Evolutionary conservation across 2,888 invertebrate genomes (phyloP), one percentile per base, ranked within the genome.

Genomic region (Camptogramma bilineatum): DNA sequence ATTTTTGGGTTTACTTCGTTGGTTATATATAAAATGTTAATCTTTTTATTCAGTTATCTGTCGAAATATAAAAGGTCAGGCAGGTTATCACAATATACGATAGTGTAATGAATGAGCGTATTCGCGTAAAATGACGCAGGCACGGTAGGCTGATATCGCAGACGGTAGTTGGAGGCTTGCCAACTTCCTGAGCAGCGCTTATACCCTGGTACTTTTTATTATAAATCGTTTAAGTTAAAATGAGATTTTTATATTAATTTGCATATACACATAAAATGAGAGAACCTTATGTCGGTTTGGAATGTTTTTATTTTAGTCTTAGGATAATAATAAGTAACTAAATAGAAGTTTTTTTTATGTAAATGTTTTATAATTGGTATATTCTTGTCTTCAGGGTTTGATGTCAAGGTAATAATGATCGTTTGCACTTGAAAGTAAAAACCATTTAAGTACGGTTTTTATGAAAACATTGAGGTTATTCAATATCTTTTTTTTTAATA

Each of bases 31-130:
- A 28, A 28, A 28, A 28, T 28, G 28, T 28, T 28, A 7, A 28
- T 28, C 4, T 17, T 52, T 19, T 52, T 19, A 8, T 52, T 16
- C 16, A 50, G 18, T 50, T 4, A 39, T 53, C 68, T 75, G 80
- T 76, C 74, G 66, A 75, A 79, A 70, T 61, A 69, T 19, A 42
- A 28, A 28, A 69, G 56, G 53, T 56, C 64, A 61, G 50, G 50
- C 42, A 42, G 55, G 60, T 18, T 31, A 54, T 47, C 18, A 31
- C 28, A 59, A n/a, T 52, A 31, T 28, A 18, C 19, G 47, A 52
- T 62, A 58, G 50, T 51, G 72, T 75, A 78, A 73, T 77, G 76
- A 77, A 79, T 77, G 76, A 74, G 73, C 71, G 73, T 73, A 71
- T 68, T 69, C 51, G 56, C 62, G 61, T 66, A 64, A 68, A 69